Conservation (phyloP, 2,888 invertebrate genomes). For the Ormyrus pomaceus region DNA sequence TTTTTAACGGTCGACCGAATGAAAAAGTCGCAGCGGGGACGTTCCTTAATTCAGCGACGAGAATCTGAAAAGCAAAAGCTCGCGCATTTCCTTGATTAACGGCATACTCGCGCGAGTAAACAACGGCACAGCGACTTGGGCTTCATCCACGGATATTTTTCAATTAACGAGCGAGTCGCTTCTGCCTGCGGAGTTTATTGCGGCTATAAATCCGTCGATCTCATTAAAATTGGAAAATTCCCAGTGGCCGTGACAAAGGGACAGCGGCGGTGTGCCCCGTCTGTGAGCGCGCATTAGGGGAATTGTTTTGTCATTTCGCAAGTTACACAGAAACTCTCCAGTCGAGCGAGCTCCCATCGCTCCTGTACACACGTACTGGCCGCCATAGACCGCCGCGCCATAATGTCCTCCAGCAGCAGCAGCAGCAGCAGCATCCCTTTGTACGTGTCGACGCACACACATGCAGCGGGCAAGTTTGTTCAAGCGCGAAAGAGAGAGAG, state of each 20-base stretch:
- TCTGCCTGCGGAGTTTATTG: conserved; percentile 47
- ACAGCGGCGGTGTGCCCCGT: background rate
- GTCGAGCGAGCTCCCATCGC: background rate
- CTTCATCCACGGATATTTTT: conserved; percentile 38
- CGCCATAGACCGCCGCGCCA: conserved; percentile 6
- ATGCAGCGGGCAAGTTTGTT: conserved; percentile 32
- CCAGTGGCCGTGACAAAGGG: conserved; percentile 53
- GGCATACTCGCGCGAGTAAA: background rate
- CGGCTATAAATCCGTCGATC: conserved; percentile 57
- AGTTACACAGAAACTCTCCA: conserved; percentile 51
- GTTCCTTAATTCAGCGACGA: background rate
- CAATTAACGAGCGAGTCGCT: conserved; percentile 45
- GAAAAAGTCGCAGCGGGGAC: background rate
- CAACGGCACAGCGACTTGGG: background rate
- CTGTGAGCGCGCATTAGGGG: conserved; percentile 47
- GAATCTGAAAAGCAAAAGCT: background rate
- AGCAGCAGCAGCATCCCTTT: conserved; percentile 32
- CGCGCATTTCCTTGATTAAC: background rate
- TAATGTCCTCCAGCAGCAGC: conserved; percentile 10
- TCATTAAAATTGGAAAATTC: conserved; percentile 59
- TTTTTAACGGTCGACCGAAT: background rate
- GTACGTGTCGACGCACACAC: conserved; percentile 5
- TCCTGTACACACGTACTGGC: background rate
- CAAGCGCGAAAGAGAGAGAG: conserved; percentile 37
- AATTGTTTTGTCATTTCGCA: conserved; percentile 57